Evolutionary conservation across 2,888 invertebrate species (phyloP), one percentile per base, ranked within the genome.

Genomic region (Mesopsocus fuscifrons): DNA sequence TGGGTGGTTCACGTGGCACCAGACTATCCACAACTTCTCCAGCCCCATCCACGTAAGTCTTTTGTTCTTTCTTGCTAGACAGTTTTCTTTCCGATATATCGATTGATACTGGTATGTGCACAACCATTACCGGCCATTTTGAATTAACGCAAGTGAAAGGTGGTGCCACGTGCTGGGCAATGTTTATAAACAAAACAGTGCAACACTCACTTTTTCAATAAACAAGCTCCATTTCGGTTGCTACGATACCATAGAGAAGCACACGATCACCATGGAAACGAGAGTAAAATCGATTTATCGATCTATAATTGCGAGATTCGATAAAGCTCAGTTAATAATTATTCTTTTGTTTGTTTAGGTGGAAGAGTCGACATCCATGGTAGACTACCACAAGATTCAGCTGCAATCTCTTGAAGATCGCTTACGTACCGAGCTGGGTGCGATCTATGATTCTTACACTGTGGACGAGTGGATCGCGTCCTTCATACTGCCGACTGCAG

Each of bases 1-100:
- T 46, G 68, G 69, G 5, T 71, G 70, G 70, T 55, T 71, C 51
- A 65, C 65, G 49, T 60, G 64, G 0, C 69, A 67, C 49, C 67
- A 69, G 49, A 54, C 67, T 15, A 59, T 61, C 30, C 57, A 64
- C 47, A 56, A 56, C 2, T 69, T 67, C 50, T 64, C 67, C 3
- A 70, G 64, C 53, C 69, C 69, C 5, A 60, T 57, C 47, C 56
- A 63, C 47, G 60, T 54, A 47, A 50, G 50, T 43, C 26, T 31
- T 46, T 6, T 34, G 11, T 21, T 44, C 2, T 34, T 30, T 22
- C 22, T 4, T 34, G 9, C 9, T 30, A 30, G n/a, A 30, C n/a
- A 9, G 30, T 3, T 41, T 16, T 11, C 31, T n/a, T n/a, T n/a
- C n/a, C n/a, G n/a, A n/a, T n/a, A n/a, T 3, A 18, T 13, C 16